Base-by-base conservation (phyloP, 1,140 invertebrate genomes). In the Potamilus streckersoni region DNA sequence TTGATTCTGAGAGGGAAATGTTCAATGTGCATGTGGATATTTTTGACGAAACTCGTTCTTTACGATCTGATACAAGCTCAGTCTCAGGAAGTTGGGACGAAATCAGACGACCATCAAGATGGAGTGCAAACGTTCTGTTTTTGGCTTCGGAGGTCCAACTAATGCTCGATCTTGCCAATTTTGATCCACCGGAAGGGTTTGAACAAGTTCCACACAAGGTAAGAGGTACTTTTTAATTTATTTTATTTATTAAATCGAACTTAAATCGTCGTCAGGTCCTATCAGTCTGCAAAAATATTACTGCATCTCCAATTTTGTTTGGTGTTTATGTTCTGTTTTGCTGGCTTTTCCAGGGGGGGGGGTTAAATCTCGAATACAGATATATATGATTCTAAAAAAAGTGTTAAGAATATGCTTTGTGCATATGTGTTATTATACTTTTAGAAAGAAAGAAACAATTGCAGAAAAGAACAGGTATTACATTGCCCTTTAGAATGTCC, bases 111-210 rank as follows among this genome's bases (percentile, higher is more conserved):
- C 57, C 38, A 4, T 76, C 74, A 11, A 56, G 63, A 8, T 76
- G 74, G 74, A 71, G 69, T 71, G 74, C 74, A 11, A 76, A 69
- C 8, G 74, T 76, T 14, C 20, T 76, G n/a, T 76, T 76, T 71
- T 16, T 76, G 56, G 74, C 74, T 13, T 76, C 74, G 0, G 74
- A 76, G 55, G 74, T 76, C 14, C 74, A 76, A 61, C 15, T 76
- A 57, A 76, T 76, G 63, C 69, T 76, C 19, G 71, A 76, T 31
- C 69, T 76, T 20, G 74, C 74, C 15, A 23, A 76, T 38, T 56
- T 76, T 15, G 38, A 56, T 20, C 68, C 55, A 49, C 74, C 74
- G 19, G 69, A 71, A 12, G 74, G 74, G 15, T 76, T 62, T 56
- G 69, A 76, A 67, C 59, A 61, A 6, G 74, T 69, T 20, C 74